A percentile compares a stretch with the other conserved stretches of the same genome.
Conservation (phyloP, 2,888 invertebrate genomes). For the Microchrysa polita region DNA sequence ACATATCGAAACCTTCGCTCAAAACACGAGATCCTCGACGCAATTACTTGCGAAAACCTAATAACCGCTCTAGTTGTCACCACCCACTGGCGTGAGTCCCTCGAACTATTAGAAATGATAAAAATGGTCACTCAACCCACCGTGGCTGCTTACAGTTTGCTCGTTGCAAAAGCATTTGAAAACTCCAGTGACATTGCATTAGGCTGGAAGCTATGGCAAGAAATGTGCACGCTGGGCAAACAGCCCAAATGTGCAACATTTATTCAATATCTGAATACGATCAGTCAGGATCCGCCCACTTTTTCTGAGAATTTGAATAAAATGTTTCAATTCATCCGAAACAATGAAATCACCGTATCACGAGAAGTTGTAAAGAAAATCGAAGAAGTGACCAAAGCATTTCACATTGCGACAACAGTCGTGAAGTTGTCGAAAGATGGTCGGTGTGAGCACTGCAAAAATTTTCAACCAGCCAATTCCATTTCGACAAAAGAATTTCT, state of each 20-base stretch:
- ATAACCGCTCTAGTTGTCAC: constrained; percentile 73
- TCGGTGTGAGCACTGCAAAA: constrained; percentile 69
- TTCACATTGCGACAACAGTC: background rate
- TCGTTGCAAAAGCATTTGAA: constrained; percentile 70
- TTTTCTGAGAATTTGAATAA: constrained; percentile 66
- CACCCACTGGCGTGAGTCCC: constrained; percentile 71
- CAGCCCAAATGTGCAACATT: constrained; percentile 66
- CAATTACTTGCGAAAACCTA: constrained; percentile 69
- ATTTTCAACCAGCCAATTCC: constrained; percentile 66
- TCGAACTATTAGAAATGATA: constrained; percentile 71
- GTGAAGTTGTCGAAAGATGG: constrained; percentile 66
- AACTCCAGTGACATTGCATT: constrained; percentile 59
- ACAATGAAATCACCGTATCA: constrained; percentile 65
- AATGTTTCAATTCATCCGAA: constrained; percentile 69
- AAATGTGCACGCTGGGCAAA: constrained; percentile 65
- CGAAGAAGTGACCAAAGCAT: constrained; percentile 51
- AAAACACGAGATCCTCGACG: constrained; percentile 71
- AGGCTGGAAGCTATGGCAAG: constrained; percentile 71
- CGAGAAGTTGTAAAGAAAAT: constrained; percentile 59
- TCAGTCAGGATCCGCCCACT: constrained; percentile 60
- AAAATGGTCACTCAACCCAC: constrained; percentile 66
- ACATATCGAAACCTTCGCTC: constrained; percentile 62
- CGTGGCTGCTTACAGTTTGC: constrained; percentile 65
- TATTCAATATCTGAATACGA: constrained; percentile 67
- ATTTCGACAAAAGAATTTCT: constrained; percentile 72